Percentiles rank a stretch among this genome's conserved stretches.
Conservation (phyloP, 2,797 vertebrate species). For the Arnoldichthys spilopterus region DNA sequence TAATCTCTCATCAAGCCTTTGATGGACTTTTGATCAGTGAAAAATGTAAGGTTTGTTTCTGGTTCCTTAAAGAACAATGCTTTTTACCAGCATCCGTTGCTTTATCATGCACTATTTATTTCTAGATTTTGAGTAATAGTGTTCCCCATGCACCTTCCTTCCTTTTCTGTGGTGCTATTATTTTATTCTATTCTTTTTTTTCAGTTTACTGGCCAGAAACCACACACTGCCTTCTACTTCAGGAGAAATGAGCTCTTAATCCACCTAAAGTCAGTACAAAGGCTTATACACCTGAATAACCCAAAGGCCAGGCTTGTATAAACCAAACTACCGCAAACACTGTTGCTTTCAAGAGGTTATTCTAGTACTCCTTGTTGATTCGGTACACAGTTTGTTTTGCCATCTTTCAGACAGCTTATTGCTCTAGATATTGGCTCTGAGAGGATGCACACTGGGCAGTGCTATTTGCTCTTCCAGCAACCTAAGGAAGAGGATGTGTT, state of each 20-base stretch:
- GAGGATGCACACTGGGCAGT: background rate
- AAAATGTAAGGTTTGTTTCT: slow-evolving; percentile 15
- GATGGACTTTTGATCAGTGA: slow-evolving; percentile 38
- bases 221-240: slow-evolving; percentile 42
- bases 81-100: slow-evolving; percentile 17
- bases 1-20: slow-evolving; percentile 39
- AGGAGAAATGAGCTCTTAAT: background rate
- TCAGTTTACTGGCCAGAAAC: slow-evolving; percentile 10
- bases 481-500: background rate
- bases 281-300: slow-evolving; percentile 2
- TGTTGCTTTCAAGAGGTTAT: background rate
- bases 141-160: slow-evolving; percentile 5
- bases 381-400: background rate
- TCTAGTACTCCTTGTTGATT: background rate
- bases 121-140: background rate
- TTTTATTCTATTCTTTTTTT: background rate
- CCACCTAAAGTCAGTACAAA: slow-evolving; percentile 18
- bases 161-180: slow-evolving; percentile 15
- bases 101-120: slow-evolving; percentile 33
- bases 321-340: slow-evolving; percentile 4
- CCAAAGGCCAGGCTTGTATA: background rate
- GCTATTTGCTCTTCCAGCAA: background rate
- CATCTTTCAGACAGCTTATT: background rate
- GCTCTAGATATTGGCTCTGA: background rate
- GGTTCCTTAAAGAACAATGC: slow-evolving; percentile 33